A percentile compares a stretch with the other conserved stretches of the same genome.
phyloP scores from a whole-genome alignment of 2,797 vertebrate species.

The Diplodus puntazzo region DNA sequence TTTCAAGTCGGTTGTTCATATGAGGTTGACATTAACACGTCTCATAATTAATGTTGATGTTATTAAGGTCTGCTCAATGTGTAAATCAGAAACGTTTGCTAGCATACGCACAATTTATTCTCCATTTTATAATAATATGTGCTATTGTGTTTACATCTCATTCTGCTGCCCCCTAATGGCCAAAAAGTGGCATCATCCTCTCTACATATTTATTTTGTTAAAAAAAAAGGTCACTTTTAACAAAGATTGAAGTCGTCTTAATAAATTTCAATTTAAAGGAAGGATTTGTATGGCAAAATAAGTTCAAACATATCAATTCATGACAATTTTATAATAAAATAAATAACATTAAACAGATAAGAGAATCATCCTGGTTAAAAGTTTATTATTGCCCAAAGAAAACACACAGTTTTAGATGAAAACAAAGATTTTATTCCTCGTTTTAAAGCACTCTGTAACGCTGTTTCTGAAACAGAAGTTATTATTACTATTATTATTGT shows the following conservation, averaged over 20 bases:
- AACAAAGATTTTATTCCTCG: slow-evolving; percentile 1
- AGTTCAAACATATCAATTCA: no score
- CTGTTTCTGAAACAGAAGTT: neutral
- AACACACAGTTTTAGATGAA: slow-evolving; percentile 3
- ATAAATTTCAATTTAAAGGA: neutral
- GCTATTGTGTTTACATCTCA: neutral
- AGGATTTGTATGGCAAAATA: neutral
- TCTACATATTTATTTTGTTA: no score
- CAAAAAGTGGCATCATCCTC: neutral
- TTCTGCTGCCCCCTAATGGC: neutral
- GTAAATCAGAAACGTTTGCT: neutral
- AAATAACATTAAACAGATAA: neutral
- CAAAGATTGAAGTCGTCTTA: no score
- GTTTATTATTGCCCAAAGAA: neutral
- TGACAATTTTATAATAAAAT: neutral
- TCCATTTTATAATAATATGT: neutral
- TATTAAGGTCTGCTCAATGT: neutral
- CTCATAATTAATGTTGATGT: neutral
- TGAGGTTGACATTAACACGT: no score
- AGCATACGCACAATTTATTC: neutral
- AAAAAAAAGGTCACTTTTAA: neutral
- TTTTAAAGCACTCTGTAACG: neutral
- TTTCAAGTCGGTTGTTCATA: no score
- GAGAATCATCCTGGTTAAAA: neutral
- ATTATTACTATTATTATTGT: neutral